Evolutionary conservation across 1,140 invertebrate genomes (phyloP), one percentile per base, ranked within the genome.

Genomic region (Apis cerana): DNA sequence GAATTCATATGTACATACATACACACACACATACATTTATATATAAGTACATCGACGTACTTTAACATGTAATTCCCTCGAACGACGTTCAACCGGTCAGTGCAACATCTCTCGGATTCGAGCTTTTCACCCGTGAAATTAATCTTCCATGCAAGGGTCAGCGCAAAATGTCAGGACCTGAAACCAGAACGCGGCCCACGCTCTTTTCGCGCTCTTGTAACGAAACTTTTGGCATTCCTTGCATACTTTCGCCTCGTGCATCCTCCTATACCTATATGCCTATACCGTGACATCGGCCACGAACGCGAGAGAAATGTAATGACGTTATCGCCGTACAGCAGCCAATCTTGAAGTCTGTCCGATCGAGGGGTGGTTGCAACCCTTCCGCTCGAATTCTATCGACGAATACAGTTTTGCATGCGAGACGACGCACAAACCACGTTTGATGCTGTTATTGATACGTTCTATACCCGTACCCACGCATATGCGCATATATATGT

Each of bases 251-350:
- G 19, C 4, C 52, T 7, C 19, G 9, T 12, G n/a, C 52, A 7
- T 33, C 8, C 15, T n/a, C n/a, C 59, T n/a, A 54, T 10, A 13
- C n/a, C 2, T 12, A 5, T 13, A 5, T 43, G 3, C 33, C 5
- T 5, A 43, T 56, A 27, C 17, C 50, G 9, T 2, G 11, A 74
- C 33, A 43, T 43, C 33, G 33, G 33, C 33, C 33, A 43, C 33
- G 33, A 43, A 43, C 33, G 54, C 1, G 13, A 54, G 77, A 62
- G 62, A 58, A 67, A 81, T 9, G 79, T 81, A 81, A 81, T 68
- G 69, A 75, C 79, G 62, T 75, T 81, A 81, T 81, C 79, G 27
- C 9, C 62, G 33, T 4, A 23, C 52, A 64, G 23, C 79, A 74
- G 79, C 64, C 62, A 50, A 75, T 82, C 54, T 33, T 23, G 50